These are phyloP conservation scores for Caerostris darwini DNA, from an alignment of 1,140 invertebrate genomes.

Conservation along the genomic window DNA sequence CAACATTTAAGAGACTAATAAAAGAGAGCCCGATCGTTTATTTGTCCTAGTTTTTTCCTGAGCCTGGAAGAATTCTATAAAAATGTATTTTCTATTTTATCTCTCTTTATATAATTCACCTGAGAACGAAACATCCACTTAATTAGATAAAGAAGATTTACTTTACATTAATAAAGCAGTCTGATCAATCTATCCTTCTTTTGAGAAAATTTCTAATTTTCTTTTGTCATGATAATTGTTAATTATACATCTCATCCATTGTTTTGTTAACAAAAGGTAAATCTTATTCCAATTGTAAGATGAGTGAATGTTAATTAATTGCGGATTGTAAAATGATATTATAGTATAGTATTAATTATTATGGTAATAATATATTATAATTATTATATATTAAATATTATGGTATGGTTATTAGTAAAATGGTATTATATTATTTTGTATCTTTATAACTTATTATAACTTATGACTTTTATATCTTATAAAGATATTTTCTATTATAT, in stretches of 20 bases:
- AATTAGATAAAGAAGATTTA: neutral
- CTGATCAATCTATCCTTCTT: neutral
- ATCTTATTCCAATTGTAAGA: no score
- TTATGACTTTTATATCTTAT: no score
- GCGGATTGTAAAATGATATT: no score
- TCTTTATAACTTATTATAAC: no score
- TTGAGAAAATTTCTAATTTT: neutral
- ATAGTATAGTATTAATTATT: no score
- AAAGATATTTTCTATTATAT: no score
- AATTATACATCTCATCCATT: neutral
- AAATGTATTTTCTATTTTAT: neutral
- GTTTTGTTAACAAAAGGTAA: no score
- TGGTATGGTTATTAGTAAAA: no score
- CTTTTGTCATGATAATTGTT: neutral
- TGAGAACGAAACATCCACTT: neutral
- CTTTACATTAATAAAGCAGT: neutral
- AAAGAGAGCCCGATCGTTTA: neutral
- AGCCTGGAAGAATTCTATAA: neutral
- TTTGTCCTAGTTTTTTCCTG: neutral
- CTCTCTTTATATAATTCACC: neutral
- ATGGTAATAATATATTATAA: no score
- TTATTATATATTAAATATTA: no score
- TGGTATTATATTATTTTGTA: no score
- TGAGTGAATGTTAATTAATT: no score
- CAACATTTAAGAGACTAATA: neutral